Conservation (phyloP, 1,140 invertebrate genomes). For the Physella acuta region DNA sequence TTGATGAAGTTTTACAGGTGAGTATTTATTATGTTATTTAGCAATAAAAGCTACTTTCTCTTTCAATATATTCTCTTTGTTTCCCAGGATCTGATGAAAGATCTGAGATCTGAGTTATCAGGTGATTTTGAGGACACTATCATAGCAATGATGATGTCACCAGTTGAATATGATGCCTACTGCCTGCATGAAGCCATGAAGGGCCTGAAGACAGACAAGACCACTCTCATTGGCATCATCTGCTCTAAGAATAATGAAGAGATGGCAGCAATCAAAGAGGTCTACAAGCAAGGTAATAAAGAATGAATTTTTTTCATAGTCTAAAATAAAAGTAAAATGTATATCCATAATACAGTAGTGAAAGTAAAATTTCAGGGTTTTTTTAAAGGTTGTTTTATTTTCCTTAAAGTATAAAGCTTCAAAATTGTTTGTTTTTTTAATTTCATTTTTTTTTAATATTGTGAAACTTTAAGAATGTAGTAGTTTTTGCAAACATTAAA, state of each 20-base stretch:
- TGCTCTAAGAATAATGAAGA: constrained; percentile 30
- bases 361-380: no score
- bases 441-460: no score
- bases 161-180: constrained; percentile 83
- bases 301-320: no score
- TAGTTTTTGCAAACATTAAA: no score
- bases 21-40: neutral
- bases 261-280: neutral
- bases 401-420: no score
- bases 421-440: no score
- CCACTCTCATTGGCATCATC: constrained; percentile 39
- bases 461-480: no score
- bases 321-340: no score
- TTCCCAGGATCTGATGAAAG: constrained; percentile 79
- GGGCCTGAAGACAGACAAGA: constrained; percentile 53
- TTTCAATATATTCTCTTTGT: neutral
- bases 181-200: constrained; percentile 82
- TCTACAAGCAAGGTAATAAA: constrained; percentile 28
- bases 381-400: no score
- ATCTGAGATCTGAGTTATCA: constrained; percentile 85
- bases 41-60: neutral
- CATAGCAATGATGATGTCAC: constrained; percentile 82
- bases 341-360: no score
- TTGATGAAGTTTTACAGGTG: neutral
- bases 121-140: constrained; percentile 88